Evolutionary conservation across 2,888 invertebrate genomes (phyloP).

Genomic region (Nomada fabriciana): DNA sequence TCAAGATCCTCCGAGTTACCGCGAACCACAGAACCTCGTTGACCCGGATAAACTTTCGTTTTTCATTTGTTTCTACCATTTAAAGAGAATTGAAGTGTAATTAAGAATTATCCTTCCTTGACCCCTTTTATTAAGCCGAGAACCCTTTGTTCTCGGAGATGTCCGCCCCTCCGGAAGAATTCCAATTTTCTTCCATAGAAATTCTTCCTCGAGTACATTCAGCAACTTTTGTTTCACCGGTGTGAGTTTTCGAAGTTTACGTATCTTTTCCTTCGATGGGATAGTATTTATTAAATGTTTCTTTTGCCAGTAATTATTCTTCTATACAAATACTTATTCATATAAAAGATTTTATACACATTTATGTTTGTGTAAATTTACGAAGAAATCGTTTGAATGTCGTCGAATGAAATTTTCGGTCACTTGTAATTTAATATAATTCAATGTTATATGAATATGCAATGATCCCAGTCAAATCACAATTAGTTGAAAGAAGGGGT

Average conservation of each 20-base stretch:
- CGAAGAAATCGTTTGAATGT: too few relatives aligned
- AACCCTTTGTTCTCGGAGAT: neutral
- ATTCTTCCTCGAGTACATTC: neutral
- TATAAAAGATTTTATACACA: too few relatives aligned
- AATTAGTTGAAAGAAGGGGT: too few relatives aligned
- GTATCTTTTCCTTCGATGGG: neutral
- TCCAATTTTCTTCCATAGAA: neutral
- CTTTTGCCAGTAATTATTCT: too few relatives aligned
- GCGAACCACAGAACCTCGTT: conserved; percentile 9
- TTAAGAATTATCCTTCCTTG: conserved; percentile 36
- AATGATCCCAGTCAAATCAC: too few relatives aligned
- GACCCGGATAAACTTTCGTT: conserved; percentile 44
- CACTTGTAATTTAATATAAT: too few relatives aligned
- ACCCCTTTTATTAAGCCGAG: neutral
- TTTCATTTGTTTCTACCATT: conserved; percentile 20
- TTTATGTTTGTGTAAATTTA: too few relatives aligned
- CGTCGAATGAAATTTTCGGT: too few relatives aligned
- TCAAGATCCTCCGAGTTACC: conserved; percentile 20
- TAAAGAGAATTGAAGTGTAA: conserved; percentile 6
- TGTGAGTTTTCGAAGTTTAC: neutral
- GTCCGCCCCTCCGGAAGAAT: neutral
- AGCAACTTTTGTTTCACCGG: neutral
- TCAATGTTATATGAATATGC: too few relatives aligned
- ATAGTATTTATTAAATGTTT: too few relatives aligned
- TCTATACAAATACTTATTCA: too few relatives aligned